phyloP scores from a whole-genome alignment of 2,113 vertebrate species.

The Clupea harengus region DNA sequence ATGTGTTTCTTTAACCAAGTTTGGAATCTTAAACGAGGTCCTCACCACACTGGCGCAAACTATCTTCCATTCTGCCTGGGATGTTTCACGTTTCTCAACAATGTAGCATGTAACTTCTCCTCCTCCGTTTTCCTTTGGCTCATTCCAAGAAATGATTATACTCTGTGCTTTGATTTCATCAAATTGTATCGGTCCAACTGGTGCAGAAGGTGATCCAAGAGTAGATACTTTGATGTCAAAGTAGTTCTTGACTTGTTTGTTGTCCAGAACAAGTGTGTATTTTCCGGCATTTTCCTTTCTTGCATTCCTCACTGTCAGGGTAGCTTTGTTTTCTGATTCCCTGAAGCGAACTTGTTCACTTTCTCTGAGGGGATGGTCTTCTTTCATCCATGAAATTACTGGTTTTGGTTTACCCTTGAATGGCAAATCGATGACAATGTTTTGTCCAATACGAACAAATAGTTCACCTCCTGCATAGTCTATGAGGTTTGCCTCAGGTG shows the following conservation, averaged over 20 bases:
- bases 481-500: slow-evolving; percentile 85
- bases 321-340: slow-evolving; percentile 91
- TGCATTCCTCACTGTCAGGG: slow-evolving; percentile 85
- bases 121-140: slow-evolving; percentile 89
- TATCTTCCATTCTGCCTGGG: slow-evolving; percentile 95
- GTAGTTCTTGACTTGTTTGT: slow-evolving; percentile 81
- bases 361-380: slow-evolving; percentile 89
- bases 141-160: slow-evolving; percentile 90
- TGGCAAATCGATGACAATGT: slow-evolving; percentile 88
- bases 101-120: slow-evolving; percentile 95
- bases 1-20: slow-evolving; percentile 86
- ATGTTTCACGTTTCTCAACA: slow-evolving; percentile 94
- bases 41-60: slow-evolving; percentile 93
- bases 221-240: slow-evolving; percentile 86
- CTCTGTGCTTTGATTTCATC: slow-evolving; percentile 96
- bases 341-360: slow-evolving; percentile 88
- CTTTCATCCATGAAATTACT: slow-evolving; percentile 90
- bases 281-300: slow-evolving; percentile 93
- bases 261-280: slow-evolving; percentile 93
- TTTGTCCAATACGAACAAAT: slow-evolving; percentile 88
- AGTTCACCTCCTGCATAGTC: slow-evolving; percentile 90
- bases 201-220: slow-evolving; percentile 87
- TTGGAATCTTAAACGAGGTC: slow-evolving; percentile 90
- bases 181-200: slow-evolving; percentile 86
- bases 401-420: slow-evolving; percentile 96